phyloP scores from a whole-genome alignment of 2,888 invertebrate genomes.

The Dynastes hyllus region DNA sequence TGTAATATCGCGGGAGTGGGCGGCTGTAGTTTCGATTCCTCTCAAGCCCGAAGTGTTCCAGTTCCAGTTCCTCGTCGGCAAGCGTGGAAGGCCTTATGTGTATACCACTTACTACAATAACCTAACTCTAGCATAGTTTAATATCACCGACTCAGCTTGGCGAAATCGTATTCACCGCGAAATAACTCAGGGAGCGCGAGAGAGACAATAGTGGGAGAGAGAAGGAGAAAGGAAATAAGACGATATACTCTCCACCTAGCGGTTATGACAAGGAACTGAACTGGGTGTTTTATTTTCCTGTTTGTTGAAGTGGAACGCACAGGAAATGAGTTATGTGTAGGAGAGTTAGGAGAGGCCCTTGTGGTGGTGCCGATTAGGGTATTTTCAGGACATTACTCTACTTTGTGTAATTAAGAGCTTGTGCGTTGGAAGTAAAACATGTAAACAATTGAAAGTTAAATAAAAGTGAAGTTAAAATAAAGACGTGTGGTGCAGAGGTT shows the following conservation, averaged over 20 bases:
- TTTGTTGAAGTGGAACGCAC: conserved; percentile 16
- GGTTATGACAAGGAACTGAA: background rate
- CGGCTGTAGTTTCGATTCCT: conserved; percentile 5
- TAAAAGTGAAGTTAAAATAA: too few relatives aligned
- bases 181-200: conserved; percentile 26
- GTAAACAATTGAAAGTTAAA: too few relatives aligned
- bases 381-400: too few relatives aligned
- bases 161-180: conserved; percentile 34
- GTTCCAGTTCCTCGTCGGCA: conserved; percentile 30
- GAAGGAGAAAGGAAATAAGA: too few relatives aligned
- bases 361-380: background rate
- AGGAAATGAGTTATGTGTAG: background rate
- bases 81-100: background rate
- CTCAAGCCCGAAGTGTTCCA: background rate
- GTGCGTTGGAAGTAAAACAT: too few relatives aligned
- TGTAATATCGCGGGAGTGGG: conserved; percentile 10
- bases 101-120: conserved; percentile 26
- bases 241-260: conserved; percentile 10
- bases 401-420: too few relatives aligned
- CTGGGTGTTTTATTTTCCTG: conserved; percentile 24
- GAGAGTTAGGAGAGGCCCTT: background rate
- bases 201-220: background rate
- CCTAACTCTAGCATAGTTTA: conserved; percentile 40
- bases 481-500: too few relatives aligned
- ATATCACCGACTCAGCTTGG: conserved; percentile 42